Conservation (phyloP, 2,113 vertebrate species). For the Chionodraco myersi region DNA sequence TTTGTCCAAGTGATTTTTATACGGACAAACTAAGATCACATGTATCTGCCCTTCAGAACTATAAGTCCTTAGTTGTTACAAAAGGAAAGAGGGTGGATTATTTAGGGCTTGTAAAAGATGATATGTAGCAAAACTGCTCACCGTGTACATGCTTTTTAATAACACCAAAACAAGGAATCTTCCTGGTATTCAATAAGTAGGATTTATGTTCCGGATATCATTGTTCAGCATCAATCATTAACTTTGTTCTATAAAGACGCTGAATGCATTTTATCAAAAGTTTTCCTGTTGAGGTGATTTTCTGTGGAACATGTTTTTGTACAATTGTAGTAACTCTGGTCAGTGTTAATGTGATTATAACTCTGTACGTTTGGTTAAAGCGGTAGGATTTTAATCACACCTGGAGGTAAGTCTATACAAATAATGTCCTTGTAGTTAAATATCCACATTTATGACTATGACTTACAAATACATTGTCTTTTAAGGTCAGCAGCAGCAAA, state of each 20-base stretch:
- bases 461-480: neutral
- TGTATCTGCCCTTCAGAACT: slow-evolving; percentile 36
- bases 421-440: neutral
- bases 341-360: slow-evolving; percentile 15
- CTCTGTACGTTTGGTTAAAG: neutral
- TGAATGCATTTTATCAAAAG: neutral
- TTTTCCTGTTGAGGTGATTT: neutral
- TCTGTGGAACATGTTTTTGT: slow-evolving; percentile 35
- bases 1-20: neutral
- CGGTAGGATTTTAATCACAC: neutral
- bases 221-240: slow-evolving; percentile 3
- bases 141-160: slow-evolving; percentile 24
- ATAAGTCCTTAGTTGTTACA: slow-evolving; percentile 13
- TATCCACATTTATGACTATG: neutral
- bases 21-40: slow-evolving; percentile 13
- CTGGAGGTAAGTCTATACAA: slow-evolving; percentile 18
- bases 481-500: slow-evolving; percentile 34
- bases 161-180: slow-evolving; percentile 23
- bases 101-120: slow-evolving; percentile 30
- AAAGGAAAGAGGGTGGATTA: slow-evolving; percentile 33
- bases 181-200: neutral
- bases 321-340: neutral
- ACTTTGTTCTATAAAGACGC: neutral
- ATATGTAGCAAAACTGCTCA: slow-evolving; percentile 41
- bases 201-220: too few species aligned